These are phyloP conservation scores for Epsilonema sp. DNA, from an alignment of 2,888 invertebrate genomes.

Conservation along the genomic window DNA sequence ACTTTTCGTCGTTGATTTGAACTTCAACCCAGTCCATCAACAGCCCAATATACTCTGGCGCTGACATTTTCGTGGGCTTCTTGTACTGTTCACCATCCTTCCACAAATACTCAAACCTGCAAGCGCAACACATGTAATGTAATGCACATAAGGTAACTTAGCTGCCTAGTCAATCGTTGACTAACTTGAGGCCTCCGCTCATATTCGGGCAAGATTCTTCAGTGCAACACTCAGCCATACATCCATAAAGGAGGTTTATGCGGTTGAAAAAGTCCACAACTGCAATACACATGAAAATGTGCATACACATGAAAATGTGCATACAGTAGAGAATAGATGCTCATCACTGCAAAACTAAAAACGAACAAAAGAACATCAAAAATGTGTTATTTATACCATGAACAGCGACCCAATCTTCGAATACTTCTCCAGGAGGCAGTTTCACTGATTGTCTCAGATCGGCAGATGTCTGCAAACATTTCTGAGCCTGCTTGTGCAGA, in stretches of 20 bases:
- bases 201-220: constrained; percentile 64
- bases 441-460: constrained; percentile 59
- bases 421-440: constrained; percentile 53
- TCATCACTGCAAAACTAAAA: too few relatives aligned
- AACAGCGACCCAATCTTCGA: constrained; percentile 77
- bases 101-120: constrained; percentile 65
- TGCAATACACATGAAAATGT: constrained; percentile 37
- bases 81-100: constrained; percentile 54
- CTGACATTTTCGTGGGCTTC: constrained; percentile 54
- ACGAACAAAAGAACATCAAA: too few relatives aligned
- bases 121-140: too few relatives aligned
- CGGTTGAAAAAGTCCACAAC: constrained; percentile 84
- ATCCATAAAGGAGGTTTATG: constrained; percentile 74
- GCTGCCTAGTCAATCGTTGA: constrained; percentile 6
- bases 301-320: too few relatives aligned
- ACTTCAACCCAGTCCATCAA: constrained; percentile 78
- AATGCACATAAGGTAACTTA: too few relatives aligned
- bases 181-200: constrained; percentile 57
- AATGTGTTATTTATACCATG: too few relatives aligned
- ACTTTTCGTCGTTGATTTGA: constrained; percentile 65
- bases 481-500: constrained; percentile 70
- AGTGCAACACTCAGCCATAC: constrained; percentile 55
- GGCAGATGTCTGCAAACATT: constrained; percentile 66
- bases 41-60: constrained; percentile 57
- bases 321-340: too few relatives aligned